Evolutionary conservation across 2,797 vertebrate genomes (phyloP), one percentile per base, ranked within the genome.

Genomic region (Arrhamphus sclerolepis): DNA sequence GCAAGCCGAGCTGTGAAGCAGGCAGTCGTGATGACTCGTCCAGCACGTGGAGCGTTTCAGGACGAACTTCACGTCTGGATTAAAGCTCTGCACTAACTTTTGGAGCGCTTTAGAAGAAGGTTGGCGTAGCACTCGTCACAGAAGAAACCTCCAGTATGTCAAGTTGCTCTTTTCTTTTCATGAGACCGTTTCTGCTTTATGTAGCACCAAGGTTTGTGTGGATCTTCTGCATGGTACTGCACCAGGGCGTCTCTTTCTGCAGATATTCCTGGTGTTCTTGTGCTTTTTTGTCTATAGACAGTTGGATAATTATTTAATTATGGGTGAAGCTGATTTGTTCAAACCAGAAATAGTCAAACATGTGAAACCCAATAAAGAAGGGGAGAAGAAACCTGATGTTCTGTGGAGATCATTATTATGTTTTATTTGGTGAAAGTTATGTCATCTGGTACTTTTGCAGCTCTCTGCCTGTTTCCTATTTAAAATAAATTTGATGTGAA

Each of bases 381-480:
- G 5, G 13, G 13, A 82, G 62, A 65, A 74, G 61, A 81, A 54
- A 4, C 56, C 28, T 46, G 52, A 69, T 38, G 66, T 79, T 79
- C 47, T n/a, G 13, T 64, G 67, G 70, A 71, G 62, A 44, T 81
- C 61, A 49, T 81, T 55, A 16, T 81, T 75, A 18, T 70, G 59
- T 72, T 85, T 79, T 8, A 50, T 63, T 82, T 75, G 68, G 72
- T 84, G 70, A 84, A 61, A 59, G 54, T 87, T 80, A 46, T 87
- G 65, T 82, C 82, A 58, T 82, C 67, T 63, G 34, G 54, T 38
- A 55, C 68, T 72, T 86, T 86, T 83, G 78, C 62, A 82, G 86
- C 81, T 84, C 64, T 90, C 77, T 85, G 85, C 88, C 75, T 86
- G 84, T 87, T 90, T 89, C 72, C 74, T 89, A 90, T 92, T 91